phyloP scores from a whole-genome alignment of 2,113 vertebrate genomes.

The Pachypanchax playfairii region DNA sequence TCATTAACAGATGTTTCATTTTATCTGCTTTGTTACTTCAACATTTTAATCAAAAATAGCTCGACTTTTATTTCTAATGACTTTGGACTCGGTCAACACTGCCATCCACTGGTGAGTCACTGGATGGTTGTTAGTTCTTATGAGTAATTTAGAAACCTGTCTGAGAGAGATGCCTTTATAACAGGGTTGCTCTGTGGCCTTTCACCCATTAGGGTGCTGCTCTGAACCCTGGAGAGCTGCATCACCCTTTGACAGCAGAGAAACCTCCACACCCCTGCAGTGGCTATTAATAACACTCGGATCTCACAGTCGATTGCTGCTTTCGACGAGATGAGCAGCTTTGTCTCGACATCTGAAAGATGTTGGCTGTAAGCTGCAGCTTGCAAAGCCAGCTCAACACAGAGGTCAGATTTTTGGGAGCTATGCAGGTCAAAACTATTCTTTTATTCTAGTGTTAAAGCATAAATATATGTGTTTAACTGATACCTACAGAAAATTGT shows the following conservation, averaged over 20 bases:
- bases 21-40: too few species aligned
- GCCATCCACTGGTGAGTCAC: constrained; percentile 47
- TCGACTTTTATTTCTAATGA: background rate
- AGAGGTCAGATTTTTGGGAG: too few species aligned
- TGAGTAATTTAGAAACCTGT: background rate
- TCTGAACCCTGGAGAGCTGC: constrained; percentile 14
- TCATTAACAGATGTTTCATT: too few species aligned
- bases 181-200: constrained; percentile 17
- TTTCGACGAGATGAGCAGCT: constrained; percentile 34
- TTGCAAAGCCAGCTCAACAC: constrained; percentile 23
- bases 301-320: constrained; percentile 37
- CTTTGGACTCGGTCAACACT: constrained; percentile 28
- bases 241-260: constrained; percentile 55
- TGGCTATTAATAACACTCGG: constrained; percentile 59
- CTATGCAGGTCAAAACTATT: too few species aligned
- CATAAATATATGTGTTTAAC: too few species aligned
- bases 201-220: constrained; percentile 25
- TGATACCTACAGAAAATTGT: too few species aligned
- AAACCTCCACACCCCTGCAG: constrained; percentile 46
- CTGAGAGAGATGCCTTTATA: constrained; percentile 2
- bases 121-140: background rate
- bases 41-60: too few species aligned
- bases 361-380: constrained; percentile 38
- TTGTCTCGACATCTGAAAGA: constrained; percentile 48
- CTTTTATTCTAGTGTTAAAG: background rate